Evolutionary conservation across 2,888 invertebrate genomes (phyloP).

Genomic region (Nudaria mundana): DNA sequence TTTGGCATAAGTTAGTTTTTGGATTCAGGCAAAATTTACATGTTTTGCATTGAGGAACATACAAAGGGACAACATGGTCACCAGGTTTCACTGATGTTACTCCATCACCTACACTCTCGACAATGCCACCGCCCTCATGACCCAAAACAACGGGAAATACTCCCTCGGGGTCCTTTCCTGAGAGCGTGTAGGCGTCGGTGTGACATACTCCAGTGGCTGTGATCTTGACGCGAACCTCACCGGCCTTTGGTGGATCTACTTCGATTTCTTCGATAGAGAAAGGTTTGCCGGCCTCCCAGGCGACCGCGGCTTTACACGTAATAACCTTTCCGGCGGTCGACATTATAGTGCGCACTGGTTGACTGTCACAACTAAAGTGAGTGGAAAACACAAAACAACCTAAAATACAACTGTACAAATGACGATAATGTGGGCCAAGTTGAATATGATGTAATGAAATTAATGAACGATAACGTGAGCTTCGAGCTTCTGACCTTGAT

Average conservation of each 20-base stretch:
- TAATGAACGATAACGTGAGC: slow-evolving; percentile 24
- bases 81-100: slow-evolving; percentile 93
- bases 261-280: slow-evolving; percentile 94
- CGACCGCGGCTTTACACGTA: slow-evolving; percentile 96
- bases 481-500: slow-evolving; percentile 22
- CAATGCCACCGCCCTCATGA: slow-evolving; percentile 97
- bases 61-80: slow-evolving; percentile 98
- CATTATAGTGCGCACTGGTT: slow-evolving; percentile 45
- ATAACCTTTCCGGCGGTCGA: slow-evolving; percentile 85
- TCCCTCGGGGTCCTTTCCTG: slow-evolving; percentile 95
- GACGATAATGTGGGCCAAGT: slow-evolving; percentile 17
- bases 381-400: slow-evolving; percentile 20
- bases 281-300: slow-evolving; percentile 96
- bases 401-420: slow-evolving; percentile 3
- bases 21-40: slow-evolving; percentile 98
- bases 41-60: slow-evolving; percentile 97
- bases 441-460: slow-evolving; percentile 34
- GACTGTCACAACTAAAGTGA: slow-evolving; percentile 34
- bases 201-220: slow-evolving; percentile 93
- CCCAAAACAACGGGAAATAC: slow-evolving; percentile 96
- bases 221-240: slow-evolving; percentile 94
- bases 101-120: slow-evolving; percentile 97
- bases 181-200: slow-evolving; percentile 94
- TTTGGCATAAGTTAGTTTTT: slow-evolving; percentile 98
- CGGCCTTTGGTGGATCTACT: slow-evolving; percentile 95